A percentile compares a stretch with the other conserved stretches of the same genome.
phyloP scores from a whole-genome alignment of 2,797 vertebrate species.

The Craterocephalus amniculus region DNA sequence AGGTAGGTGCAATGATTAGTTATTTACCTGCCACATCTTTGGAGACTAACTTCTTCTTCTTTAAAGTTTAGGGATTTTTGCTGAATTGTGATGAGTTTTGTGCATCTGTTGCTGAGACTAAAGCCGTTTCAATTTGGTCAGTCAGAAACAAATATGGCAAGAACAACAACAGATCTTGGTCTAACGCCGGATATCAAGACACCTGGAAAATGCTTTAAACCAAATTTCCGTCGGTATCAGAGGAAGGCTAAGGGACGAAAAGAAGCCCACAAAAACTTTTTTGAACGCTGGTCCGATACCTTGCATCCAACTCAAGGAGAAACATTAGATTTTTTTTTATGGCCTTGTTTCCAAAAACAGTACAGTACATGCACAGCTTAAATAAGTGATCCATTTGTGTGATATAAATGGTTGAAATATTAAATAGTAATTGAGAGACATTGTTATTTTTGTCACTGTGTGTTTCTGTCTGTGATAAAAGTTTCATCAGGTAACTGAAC shows the following conservation, averaged over 20 bases:
- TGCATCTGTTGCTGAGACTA: not conserved
- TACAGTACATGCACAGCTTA: not conserved
- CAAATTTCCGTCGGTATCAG: not conserved
- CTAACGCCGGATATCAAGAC: not conserved
- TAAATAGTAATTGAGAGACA: not conserved
- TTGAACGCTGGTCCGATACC: constrained; percentile 74
- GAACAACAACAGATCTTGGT: not conserved
- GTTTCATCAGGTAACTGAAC: not conserved
- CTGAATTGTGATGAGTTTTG: not conserved
- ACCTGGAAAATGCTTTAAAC: not conserved
- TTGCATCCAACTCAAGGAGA: constrained; percentile 84
- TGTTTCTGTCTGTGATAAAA: not conserved
- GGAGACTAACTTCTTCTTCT: not conserved
- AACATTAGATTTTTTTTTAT: not conserved
- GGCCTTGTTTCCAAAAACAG: not conserved
- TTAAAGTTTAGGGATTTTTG: not conserved
- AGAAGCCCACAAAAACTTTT: no score
- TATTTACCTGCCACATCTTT: not conserved
- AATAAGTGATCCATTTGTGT: not conserved
- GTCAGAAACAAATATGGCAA: not conserved
- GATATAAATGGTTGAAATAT: not conserved
- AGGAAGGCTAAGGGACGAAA: no score
- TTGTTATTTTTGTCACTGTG: not conserved
- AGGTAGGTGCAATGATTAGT: constrained; percentile 42
- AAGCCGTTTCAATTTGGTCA: not conserved